Evolutionary conservation across 2,113 vertebrate genomes (phyloP).

Genomic region (Lepus timidus): DNA sequence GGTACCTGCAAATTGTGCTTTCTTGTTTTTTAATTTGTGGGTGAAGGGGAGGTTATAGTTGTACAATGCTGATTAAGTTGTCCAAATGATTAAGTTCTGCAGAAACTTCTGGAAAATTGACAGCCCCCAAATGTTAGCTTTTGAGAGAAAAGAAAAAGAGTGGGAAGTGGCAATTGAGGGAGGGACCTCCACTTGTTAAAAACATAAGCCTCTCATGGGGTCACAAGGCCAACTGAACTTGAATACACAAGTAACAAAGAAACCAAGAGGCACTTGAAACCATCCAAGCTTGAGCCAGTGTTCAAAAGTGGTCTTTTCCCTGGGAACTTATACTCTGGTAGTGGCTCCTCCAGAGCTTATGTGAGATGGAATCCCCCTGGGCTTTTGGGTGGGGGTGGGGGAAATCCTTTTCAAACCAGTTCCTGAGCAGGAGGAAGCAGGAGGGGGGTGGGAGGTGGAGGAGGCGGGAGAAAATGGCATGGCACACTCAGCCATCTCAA

Average conservation of each 20-base stretch:
- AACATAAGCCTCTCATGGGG: not conserved
- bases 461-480: not conserved
- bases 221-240: constrained; percentile 32
- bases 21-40: not conserved
- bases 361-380: not conserved
- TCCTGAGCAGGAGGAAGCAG: not conserved
- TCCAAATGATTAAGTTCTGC: not conserved
- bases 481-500: constrained; percentile 29
- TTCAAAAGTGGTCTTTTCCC: constrained; percentile 38
- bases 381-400: not conserved
- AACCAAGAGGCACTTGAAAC: constrained; percentile 12
- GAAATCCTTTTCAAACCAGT: constrained; percentile 18
- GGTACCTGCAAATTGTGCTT: constrained; percentile 32
- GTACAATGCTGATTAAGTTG: not conserved
- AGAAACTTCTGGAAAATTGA: constrained; percentile 46
- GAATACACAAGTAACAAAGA: constrained; percentile 17
- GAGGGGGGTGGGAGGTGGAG: not conserved
- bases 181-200: constrained; percentile 2
- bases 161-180: not conserved
- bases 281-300: not conserved
- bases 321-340: not conserved
- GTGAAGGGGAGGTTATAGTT: not conserved
- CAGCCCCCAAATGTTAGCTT: constrained; percentile 15
- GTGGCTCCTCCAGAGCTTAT: not conserved
- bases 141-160: not conserved